A percentile compares a stretch with the other conserved stretches of the same genome.
Evolutionary conservation across 2,797 vertebrate species (phyloP).

Genomic region (Nyctibius grandis): DNA sequence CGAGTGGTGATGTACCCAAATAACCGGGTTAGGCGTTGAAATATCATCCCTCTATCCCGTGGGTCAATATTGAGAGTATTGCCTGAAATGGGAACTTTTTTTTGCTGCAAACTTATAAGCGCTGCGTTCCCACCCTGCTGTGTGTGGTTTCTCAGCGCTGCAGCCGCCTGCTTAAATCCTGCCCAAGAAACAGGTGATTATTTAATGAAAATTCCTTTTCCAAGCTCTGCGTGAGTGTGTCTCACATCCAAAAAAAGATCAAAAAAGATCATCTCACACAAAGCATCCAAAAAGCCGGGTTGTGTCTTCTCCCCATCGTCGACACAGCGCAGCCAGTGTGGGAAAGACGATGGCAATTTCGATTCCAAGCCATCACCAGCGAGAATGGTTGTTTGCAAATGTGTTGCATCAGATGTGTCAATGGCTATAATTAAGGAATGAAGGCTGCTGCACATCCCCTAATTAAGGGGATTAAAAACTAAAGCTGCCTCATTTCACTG

Average conservation of each 20-base stretch:
- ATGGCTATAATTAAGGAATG: constrained; percentile 58
- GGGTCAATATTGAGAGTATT: not conserved
- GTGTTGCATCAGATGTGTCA: constrained; percentile 34
- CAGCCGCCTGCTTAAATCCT: not conserved
- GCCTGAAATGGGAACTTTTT: not conserved
- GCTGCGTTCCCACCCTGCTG: fast-evolving
- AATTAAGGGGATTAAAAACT: constrained; percentile 49
- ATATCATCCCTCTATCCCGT: fast-evolving
- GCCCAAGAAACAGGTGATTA: not conserved
- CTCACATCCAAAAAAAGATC: too few species aligned
- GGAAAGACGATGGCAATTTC: not conserved
- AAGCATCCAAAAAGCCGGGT: not conserved
- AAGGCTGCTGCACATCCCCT: constrained; percentile 24
- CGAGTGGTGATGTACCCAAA: not conserved
- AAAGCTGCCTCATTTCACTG: constrained; percentile 45
- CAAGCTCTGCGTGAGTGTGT: fast-evolving
- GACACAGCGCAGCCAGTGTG: not conserved
- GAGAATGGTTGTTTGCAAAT: constrained; percentile 38
- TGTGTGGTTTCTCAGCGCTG: not conserved
- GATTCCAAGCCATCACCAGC: constrained; percentile 16
- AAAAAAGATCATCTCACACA: too few species aligned
- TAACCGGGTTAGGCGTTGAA: not conserved
- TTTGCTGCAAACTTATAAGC: not conserved
- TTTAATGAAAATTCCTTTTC: not conserved
- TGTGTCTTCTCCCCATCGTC: not conserved